phyloP scores from a whole-genome alignment of 2,113 vertebrate genomes.

The Lucifuga dentata region DNA sequence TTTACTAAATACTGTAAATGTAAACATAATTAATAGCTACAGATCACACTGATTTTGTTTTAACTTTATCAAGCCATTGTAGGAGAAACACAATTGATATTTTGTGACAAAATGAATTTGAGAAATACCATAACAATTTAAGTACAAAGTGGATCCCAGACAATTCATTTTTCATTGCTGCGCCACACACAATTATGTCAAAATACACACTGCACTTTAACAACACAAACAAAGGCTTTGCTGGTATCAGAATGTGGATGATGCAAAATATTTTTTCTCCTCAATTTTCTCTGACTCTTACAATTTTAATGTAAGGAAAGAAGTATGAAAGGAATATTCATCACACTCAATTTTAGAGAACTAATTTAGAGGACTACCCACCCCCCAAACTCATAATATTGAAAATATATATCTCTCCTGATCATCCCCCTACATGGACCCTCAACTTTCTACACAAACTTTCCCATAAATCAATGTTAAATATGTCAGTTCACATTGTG shows the following conservation, averaged over 20 bases:
- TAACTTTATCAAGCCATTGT: neutral
- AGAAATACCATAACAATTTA: slow-evolving; percentile 5
- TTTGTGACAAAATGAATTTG: neutral
- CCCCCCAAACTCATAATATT: slow-evolving; percentile 67
- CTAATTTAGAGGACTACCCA: slow-evolving; percentile 61
- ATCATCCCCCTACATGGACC: slow-evolving; percentile 29
- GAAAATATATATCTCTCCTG: too few relatives aligned
- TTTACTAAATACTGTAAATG: too few relatives aligned
- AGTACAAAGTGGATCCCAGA: slow-evolving; percentile 22
- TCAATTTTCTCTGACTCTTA: slow-evolving; percentile 70
- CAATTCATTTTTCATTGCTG: slow-evolving; percentile 47
- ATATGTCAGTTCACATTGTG: slow-evolving; percentile 87
- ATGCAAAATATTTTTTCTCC: slow-evolving; percentile 59
- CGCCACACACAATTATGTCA: slow-evolving; percentile 33
- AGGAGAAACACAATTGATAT: neutral
- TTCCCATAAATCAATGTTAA: slow-evolving; percentile 88
- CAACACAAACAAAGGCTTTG: slow-evolving; percentile 49
- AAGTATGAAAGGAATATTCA: slow-evolving; percentile 85
- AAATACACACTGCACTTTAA: slow-evolving; percentile 30
- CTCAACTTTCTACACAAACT: slow-evolving; percentile 65
- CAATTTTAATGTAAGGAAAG: slow-evolving; percentile 84
- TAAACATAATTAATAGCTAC: neutral
- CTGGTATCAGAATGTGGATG: slow-evolving; percentile 83
- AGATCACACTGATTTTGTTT: neutral
- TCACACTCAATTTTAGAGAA: slow-evolving; percentile 68